phyloP scores from a whole-genome alignment of 2,888 invertebrate species.

The Apamea epomidion region DNA sequence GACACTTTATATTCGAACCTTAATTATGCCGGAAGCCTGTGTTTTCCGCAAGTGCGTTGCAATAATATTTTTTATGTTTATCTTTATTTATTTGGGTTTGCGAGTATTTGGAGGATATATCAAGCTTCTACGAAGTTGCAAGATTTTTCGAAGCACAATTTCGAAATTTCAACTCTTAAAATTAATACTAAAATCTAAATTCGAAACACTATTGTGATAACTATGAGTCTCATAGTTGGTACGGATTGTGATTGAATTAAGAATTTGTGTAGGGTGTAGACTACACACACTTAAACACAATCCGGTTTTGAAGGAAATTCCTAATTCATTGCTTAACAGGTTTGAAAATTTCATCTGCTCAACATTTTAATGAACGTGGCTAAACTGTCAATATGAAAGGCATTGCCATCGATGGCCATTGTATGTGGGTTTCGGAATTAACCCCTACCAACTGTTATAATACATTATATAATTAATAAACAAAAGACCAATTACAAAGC shows the following conservation, averaged over 20 bases:
- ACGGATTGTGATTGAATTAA: too few relatives aligned
- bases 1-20: conserved; percentile 14
- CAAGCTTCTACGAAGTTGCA: not conserved
- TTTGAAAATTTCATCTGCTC: not conserved
- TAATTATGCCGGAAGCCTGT: conserved; percentile 1
- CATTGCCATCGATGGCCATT: not conserved
- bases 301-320: not conserved
- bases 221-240: too few relatives aligned
- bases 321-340: not conserved
- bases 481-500: not conserved
- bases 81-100: not conserved
- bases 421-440: not conserved
- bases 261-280: too few relatives aligned
- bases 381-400: not conserved
- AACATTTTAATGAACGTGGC: not conserved
- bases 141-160: not conserved
- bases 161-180: not conserved
- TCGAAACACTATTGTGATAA: not conserved
- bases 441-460: too few relatives aligned
- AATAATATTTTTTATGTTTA: not conserved
- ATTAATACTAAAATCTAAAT: not conserved
- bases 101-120: not conserved
- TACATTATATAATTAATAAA: too few relatives aligned
- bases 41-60: not conserved
- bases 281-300: too few relatives aligned